phyloP scores from a whole-genome alignment of 2,797 vertebrate species.

The Brachyrhaphis roseni region DNA sequence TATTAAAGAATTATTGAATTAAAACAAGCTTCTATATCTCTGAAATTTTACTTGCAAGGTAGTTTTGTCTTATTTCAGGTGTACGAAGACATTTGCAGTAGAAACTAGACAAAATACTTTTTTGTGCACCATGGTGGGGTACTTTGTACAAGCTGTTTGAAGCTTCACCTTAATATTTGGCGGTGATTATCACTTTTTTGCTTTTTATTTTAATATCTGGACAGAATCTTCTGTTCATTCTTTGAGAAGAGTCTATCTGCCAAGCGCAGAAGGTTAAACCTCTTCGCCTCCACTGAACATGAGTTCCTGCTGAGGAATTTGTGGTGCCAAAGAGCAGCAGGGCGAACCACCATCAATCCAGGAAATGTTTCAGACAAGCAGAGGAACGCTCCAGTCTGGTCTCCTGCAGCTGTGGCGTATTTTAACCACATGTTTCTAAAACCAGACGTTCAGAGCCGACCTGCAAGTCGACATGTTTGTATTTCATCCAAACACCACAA shows the following conservation, averaged over 20 bases:
- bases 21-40: too few relatives aligned
- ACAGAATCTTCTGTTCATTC: not conserved
- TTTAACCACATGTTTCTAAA: conserved; percentile 37
- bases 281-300: conserved; percentile 3
- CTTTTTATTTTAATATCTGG: not conserved
- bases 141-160: not conserved
- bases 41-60: too few relatives aligned
- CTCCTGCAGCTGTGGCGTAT: conserved; percentile 13
- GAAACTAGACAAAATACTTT: not conserved
- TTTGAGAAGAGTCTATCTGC: not conserved
- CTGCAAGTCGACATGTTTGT: conserved; percentile 14
- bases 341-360: conserved; percentile 14
- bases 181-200: not conserved
- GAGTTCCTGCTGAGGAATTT: conserved; percentile 23
- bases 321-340: conserved; percentile 13
- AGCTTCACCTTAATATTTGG: not conserved
- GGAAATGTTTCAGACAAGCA: conserved; percentile 47
- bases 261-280: conserved; percentile 8
- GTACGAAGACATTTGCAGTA: too few relatives aligned
- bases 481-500: conserved; percentile 27
- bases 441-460: conserved; percentile 10
- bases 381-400: conserved; percentile 22
- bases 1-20: too few relatives aligned
- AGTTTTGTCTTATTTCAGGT: too few relatives aligned
- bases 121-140: not conserved